Evolutionary conservation across 2,797 vertebrate species (phyloP).

Genomic region (Passerculus sandwichensis): DNA sequence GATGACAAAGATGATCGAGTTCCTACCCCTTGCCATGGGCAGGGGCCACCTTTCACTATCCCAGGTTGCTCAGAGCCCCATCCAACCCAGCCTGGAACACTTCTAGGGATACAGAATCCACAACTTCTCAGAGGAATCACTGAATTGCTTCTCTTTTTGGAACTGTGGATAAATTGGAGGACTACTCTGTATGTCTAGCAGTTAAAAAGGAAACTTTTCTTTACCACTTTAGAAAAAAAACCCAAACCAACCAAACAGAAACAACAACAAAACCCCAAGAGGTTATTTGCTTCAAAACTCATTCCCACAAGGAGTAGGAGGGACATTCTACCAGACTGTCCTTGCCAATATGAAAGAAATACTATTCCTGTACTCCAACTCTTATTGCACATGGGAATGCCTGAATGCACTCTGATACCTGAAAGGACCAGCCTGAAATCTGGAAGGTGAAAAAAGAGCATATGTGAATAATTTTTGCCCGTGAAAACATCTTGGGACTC

Average conservation of each 20-base stretch:
- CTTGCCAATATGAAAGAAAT: background rate
- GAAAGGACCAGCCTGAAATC: background rate
- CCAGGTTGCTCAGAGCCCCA: background rate
- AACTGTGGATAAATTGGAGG: background rate
- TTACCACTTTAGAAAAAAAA: background rate
- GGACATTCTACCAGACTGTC: background rate
- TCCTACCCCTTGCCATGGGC: background rate
- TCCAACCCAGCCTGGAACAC: background rate
- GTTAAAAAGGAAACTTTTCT: background rate
- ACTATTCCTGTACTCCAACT: background rate
- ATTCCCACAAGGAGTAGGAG: background rate
- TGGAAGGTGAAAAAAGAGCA: background rate
- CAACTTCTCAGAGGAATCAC: background rate
- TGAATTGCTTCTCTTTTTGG: background rate
- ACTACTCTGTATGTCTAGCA: background rate
- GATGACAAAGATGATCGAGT: background rate
- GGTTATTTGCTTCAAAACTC: background rate
- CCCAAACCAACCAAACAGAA: background rate
- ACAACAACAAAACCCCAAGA: background rate
- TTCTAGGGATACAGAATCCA: background rate
- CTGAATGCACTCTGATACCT: background rate
- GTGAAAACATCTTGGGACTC: background rate
- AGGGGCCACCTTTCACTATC: background rate
- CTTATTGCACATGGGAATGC: background rate
- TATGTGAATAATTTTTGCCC: background rate